These are phyloP conservation scores for Spatulosminthurus flaviceps DNA, from an alignment of 2,888 invertebrate genomes.

Conservation along the genomic window DNA sequence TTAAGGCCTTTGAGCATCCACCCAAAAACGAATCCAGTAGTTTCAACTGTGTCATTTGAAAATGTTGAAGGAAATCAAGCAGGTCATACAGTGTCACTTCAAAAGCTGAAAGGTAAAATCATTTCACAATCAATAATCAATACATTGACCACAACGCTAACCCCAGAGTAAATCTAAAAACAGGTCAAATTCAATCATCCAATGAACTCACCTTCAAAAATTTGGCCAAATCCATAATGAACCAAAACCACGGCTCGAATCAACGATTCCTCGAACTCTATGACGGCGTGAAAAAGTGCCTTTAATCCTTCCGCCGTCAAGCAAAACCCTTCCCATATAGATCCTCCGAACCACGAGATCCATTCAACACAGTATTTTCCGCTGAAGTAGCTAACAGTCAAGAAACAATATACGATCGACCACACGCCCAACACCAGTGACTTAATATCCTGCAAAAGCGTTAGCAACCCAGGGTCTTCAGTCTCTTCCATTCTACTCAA, in stretches of 20 bases:
- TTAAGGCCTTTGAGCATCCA: neutral
- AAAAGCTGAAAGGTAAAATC: conserved; percentile 39
- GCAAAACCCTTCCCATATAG: conserved; percentile 27
- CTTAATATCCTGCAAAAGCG: conserved; percentile 40
- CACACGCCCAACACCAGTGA: conserved; percentile 16
- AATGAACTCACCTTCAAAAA: conserved; percentile 47
- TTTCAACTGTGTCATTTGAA: neutral
- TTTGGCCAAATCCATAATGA: conserved; percentile 37
- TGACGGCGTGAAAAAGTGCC: conserved; percentile 26
- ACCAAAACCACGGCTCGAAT: conserved; percentile 32
- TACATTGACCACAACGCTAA: neutral
- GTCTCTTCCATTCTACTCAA: conserved; percentile 23
- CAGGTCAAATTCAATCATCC: too few species aligned
- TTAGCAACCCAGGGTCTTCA: conserved; percentile 36
- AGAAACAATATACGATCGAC: conserved; percentile 32
- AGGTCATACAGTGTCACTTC: conserved; percentile 36
- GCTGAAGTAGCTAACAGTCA: conserved; percentile 39
- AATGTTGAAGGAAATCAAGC: conserved; percentile 1
- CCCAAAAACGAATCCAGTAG: neutral
- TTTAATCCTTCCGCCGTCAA: conserved; percentile 15
- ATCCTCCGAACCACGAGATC: neutral
- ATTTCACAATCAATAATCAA: neutral
- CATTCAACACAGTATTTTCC: conserved; percentile 43
- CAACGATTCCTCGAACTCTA: conserved; percentile 42
- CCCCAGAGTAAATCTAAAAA: neutral